Conservation (phyloP, 1,140 invertebrate species). For the Pogonomyrmex californicus region DNA sequence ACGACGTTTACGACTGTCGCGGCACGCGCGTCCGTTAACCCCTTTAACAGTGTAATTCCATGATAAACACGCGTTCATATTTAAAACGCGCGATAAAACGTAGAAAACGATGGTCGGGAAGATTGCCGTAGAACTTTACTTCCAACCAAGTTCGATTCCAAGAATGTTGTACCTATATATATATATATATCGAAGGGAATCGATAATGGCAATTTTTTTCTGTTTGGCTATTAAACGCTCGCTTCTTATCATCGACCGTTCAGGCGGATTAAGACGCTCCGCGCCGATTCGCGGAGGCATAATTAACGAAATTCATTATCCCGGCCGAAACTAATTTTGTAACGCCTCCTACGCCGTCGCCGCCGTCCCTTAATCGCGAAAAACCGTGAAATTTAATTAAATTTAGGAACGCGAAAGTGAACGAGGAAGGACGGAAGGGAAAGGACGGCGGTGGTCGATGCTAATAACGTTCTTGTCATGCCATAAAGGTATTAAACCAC, state of each 20-base stretch:
- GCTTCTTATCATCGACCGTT: slow-evolving; percentile 50
- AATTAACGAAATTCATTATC: slow-evolving; percentile 87
- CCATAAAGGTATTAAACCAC: slow-evolving; percentile 84
- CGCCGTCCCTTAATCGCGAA: slow-evolving; percentile 86
- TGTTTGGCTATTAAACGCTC: slow-evolving; percentile 47
- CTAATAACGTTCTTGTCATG: slow-evolving; percentile 84
- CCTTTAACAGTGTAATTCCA: slow-evolving; percentile 15
- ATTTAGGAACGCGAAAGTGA: slow-evolving; percentile 86
- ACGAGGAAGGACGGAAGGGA: slow-evolving; percentile 79
- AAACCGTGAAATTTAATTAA: slow-evolving; percentile 88
- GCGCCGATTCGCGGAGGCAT: slow-evolving; percentile 78
- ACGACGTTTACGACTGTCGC: slow-evolving; percentile 40
- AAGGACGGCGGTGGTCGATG: slow-evolving; percentile 81
- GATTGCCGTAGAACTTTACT: not conserved
- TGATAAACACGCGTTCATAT: slow-evolving; percentile 5
- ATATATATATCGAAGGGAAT: not conserved
- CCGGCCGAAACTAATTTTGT: slow-evolving; percentile 85
- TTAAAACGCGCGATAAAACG: not conserved
- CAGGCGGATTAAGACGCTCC: slow-evolving; percentile 67
- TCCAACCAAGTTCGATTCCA: not conserved
- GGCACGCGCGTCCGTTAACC: slow-evolving; percentile 1
- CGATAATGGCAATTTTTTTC: not conserved
- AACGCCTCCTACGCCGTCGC: slow-evolving; percentile 80
- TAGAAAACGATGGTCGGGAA: not conserved
- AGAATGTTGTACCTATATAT: not conserved